Conservation (phyloP, 2,113 vertebrate species). For the Camelus bactrianus region DNA sequence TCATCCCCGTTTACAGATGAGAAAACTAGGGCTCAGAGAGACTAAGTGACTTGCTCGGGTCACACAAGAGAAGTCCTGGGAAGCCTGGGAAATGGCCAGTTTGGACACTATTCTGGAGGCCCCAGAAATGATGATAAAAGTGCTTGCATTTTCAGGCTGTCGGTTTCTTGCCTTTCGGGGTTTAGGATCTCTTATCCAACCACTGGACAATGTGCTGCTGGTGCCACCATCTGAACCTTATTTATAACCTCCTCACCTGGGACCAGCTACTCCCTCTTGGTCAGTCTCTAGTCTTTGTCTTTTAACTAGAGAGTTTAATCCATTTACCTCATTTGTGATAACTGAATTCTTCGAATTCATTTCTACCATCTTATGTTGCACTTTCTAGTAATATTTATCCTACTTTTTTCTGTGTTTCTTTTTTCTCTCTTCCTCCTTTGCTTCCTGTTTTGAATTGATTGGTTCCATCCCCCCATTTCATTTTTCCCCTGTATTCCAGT, state of each 20-base stretch:
- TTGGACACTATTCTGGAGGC: neutral
- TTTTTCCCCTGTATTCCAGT: neutral
- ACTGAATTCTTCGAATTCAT: neutral
- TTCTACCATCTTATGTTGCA: constrained; percentile 1
- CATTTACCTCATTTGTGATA: constrained; percentile 4
- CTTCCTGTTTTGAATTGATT: neutral
- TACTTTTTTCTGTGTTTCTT: neutral
- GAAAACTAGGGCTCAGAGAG: neutral
- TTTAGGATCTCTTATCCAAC: neutral
- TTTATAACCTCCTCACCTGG: neutral
- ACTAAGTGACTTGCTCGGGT: neutral
- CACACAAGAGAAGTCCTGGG: neutral
- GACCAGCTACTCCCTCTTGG: neutral
- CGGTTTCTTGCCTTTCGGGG: neutral
- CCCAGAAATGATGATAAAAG: neutral
- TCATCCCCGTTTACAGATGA: neutral
- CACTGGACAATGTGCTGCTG: neutral
- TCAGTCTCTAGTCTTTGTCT: neutral
- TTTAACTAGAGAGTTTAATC: constrained; percentile 21
- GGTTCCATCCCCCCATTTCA: neutral
- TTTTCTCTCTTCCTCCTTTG: neutral
- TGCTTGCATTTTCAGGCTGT: neutral
- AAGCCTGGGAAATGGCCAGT: neutral
- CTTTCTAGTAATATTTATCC: neutral
- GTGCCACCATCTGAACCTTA: neutral